Percentiles rank a stretch among this genome's conserved stretches.
Evolutionary conservation across 53 echinoderm and acorn worm species (phyloP).

Genomic region (Zoroaster sp.): DNA sequence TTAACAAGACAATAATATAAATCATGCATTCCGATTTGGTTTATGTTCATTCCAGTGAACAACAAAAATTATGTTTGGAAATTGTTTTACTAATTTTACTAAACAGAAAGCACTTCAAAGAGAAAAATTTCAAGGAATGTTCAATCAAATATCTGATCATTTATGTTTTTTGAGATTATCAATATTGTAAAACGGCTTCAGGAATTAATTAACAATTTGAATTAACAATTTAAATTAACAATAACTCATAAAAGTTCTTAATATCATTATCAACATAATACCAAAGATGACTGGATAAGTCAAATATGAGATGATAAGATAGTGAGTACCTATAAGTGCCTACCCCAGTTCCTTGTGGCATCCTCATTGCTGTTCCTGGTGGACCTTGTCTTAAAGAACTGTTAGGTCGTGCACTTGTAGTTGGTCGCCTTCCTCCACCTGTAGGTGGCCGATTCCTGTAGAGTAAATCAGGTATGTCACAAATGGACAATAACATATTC

Average conservation of each 20-base stretch:
- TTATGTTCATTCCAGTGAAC: too few species aligned
- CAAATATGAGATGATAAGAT: not conserved
- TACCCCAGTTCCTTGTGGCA: slow-evolving; percentile 89
- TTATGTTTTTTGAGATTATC: not conserved
- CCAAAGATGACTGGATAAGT: not conserved
- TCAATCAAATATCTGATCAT: not conserved
- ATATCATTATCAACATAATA: not conserved
- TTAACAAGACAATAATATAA: too few species aligned
- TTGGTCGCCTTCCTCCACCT: slow-evolving; percentile 69
- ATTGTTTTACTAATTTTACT: too few species aligned
- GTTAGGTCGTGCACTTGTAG: slow-evolving; percentile 74
- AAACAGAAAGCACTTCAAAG: too few species aligned
- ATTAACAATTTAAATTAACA: too few species aligned
- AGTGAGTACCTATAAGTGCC: not conserved
- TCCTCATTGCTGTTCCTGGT: slow-evolving; percentile 86
- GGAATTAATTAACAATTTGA: too few species aligned
- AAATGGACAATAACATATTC: too few species aligned
- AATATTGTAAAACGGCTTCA: not conserved
- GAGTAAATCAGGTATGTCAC: too few species aligned
- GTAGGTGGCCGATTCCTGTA: slow-evolving; percentile 87
- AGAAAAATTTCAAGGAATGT: not conserved
- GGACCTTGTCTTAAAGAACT: slow-evolving; percentile 78
- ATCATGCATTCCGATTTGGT: too few species aligned
- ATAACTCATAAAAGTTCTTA: not conserved
- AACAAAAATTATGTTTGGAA: too few species aligned